Evolutionary conservation across 2,888 invertebrate genomes (phyloP).

Genomic region (Ptychoptera albimana): DNA sequence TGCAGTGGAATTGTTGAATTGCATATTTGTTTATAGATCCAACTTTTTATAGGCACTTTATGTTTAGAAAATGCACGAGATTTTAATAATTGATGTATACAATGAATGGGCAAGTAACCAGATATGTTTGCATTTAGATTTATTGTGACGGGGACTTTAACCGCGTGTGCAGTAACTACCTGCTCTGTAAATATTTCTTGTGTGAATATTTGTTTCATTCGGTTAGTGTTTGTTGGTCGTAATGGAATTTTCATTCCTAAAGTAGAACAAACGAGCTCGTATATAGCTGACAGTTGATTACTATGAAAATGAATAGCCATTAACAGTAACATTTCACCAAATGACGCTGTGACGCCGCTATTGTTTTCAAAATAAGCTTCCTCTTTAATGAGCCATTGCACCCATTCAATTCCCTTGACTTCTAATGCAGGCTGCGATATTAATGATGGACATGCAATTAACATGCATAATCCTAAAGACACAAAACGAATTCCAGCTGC

Average conservation of each 20-base stretch:
- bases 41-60: conserved; percentile 88
- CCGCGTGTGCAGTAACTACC: conserved; percentile 89
- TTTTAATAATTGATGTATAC: conserved; percentile 87
- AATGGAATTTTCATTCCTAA: conserved; percentile 86
- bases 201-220: conserved; percentile 86
- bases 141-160: conserved; percentile 86
- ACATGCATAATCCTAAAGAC: conserved; percentile 82
- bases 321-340: conserved; percentile 87
- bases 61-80: conserved; percentile 91
- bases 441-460: conserved; percentile 83
- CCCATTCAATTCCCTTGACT: conserved; percentile 78
- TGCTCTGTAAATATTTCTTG: conserved; percentile 96
- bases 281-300: conserved; percentile 82
- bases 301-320: conserved; percentile 97
- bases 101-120: conserved; percentile 89
- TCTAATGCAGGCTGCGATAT: conserved; percentile 64
- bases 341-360: conserved; percentile 72
- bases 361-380: conserved; percentile 78
- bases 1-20: conserved; percentile 80
- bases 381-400: conserved; percentile 82
- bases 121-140: conserved; percentile 75
- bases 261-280: conserved; percentile 85
- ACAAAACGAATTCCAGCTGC: conserved; percentile 86
- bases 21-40: conserved; percentile 91
- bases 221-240: conserved; percentile 68